Conservation (phyloP, 2,888 invertebrate genomes). For the Megaustenia siamemsis region DNA sequence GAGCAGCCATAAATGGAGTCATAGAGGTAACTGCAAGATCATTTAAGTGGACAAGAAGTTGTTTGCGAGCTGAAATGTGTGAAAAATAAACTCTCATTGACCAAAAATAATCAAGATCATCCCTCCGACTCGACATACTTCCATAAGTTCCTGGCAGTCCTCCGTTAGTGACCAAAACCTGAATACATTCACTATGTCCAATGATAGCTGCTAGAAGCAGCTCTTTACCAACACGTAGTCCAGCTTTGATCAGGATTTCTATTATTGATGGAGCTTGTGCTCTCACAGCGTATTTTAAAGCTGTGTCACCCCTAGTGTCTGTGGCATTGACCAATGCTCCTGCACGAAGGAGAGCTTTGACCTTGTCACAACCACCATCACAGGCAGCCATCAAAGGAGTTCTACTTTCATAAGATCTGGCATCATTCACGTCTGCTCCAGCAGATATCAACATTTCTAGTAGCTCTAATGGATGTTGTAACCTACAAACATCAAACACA, state of each 20-base stretch:
- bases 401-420: background rate
- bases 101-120: slow-evolving; percentile 10
- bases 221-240: background rate
- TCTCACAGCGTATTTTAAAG: slow-evolving; percentile 16
- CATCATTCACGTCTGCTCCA: slow-evolving; percentile 16
- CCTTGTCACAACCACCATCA: background rate
- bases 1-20: slow-evolving; percentile 17
- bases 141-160: background rate
- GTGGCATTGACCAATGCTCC: slow-evolving; percentile 17
- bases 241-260: slow-evolving; percentile 1
- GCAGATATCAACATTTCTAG: background rate
- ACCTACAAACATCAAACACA: background rate
- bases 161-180: background rate
- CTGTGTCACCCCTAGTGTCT: background rate
- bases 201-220: slow-evolving; percentile 22
- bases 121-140: background rate
- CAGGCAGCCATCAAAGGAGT: slow-evolving; percentile 26
- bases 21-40: background rate
- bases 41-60: slow-evolving; percentile 3
- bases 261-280: background rate
- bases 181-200: slow-evolving; percentile 14
- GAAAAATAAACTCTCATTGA: too few species aligned
- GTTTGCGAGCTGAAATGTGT: too few species aligned
- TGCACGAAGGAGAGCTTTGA: background rate
- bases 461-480: background rate